Evolutionary conservation across 2,888 invertebrate species (phyloP), one percentile per base, ranked within the genome.

Genomic region (Epinotia brunnichana): DNA sequence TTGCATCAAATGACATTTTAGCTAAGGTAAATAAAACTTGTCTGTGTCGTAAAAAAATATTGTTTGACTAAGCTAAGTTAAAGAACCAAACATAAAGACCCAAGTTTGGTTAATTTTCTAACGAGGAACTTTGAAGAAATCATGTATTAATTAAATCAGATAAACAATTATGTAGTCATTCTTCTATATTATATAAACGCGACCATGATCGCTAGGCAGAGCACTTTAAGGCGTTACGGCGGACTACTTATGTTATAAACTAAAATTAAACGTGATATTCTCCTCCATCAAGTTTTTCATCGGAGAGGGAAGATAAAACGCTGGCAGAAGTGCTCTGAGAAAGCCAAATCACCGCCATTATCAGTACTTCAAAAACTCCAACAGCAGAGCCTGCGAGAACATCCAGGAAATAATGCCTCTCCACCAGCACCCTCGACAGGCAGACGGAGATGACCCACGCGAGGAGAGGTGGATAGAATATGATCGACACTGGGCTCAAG

Each of bases 391-490:
- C 99, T 67, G 94, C 96, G 3, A 95, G 57, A 0, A 99, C 95
- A 90, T 99, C 99, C 48, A 97, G 88, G 54, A 99, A 89, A 84
- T 97, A 97, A 90, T 99, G 99, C 72, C 98, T 94, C 77, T 96
- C 96, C 77, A 97, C 92, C 21, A 99, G 87, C 9, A 99, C 91
- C 77, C 99, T 94, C 2, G 98, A 98, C 0, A 97, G 73, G 66
- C 95, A 95, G 3, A 99, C 95, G 13, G 95, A 90, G 0, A 94
- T 85, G 0, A 95, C 94, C 98, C 98, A 99, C 0, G 95, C 94
- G 0, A 96, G 78, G 13, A 98, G 80, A 0, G 96, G 94, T 24
- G 95, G 94, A 75, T 94, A 90, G 76, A 95, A 94, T 67, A 96
- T 78, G 7, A 94, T 81, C 1, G 95, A 91, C 2, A 96, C 79